phyloP scores from a whole-genome alignment of 2,888 invertebrate genomes.

The Cephus pulcher region DNA sequence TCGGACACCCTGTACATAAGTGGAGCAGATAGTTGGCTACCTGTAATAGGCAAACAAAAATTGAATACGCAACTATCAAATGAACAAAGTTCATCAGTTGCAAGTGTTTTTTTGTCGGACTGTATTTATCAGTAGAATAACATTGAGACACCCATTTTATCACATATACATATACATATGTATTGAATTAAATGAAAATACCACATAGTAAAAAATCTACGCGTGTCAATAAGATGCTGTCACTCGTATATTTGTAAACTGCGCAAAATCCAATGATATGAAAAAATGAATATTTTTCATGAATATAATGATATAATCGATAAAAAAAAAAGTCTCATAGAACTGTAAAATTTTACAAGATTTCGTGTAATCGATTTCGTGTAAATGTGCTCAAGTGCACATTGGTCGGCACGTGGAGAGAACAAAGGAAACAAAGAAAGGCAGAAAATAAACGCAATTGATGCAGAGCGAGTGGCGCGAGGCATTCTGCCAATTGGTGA shows the following conservation, averaged over 20 bases:
- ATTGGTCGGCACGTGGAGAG: background rate
- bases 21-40: background rate
- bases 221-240: background rate
- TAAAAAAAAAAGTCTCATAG: background rate
- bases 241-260: background rate
- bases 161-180: no score
- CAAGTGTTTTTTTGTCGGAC: background rate
- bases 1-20: background rate
- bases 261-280: background rate
- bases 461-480: background rate
- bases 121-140: background rate
- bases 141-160: background rate
- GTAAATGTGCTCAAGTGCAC: background rate
- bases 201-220: background rate
- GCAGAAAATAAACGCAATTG: background rate
- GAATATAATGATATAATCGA: background rate
- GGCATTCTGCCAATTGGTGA: background rate
- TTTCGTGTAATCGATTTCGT: background rate
- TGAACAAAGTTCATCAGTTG: background rate
- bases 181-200: background rate
- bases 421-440: background rate
- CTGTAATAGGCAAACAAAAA: background rate
- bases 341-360: background rate
- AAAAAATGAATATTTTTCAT: background rate
- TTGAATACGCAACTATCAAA: background rate